These are phyloP conservation scores for Melangyna quadrimaculata DNA, from an alignment of 2,888 invertebrate species.

Conservation along the genomic window DNA sequence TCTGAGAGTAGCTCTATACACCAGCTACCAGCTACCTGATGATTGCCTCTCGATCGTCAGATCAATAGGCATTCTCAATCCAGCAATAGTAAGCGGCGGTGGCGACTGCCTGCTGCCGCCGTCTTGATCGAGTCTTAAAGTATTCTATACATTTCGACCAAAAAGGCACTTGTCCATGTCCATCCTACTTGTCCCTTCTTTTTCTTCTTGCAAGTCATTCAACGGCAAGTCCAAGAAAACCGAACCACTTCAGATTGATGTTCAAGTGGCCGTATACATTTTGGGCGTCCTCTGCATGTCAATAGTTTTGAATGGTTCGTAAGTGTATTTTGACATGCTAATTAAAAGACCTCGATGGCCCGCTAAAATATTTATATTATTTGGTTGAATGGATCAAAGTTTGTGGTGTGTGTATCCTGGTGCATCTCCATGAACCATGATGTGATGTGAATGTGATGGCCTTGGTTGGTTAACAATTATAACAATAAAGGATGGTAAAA, in stretches of 20 bases:
- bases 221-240: conserved; percentile 39
- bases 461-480: background rate
- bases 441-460: background rate
- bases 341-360: conserved; percentile 78
- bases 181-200: conserved; percentile 21
- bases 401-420: background rate
- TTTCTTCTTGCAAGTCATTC: conserved; percentile 59
- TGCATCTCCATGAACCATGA: background rate
- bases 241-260: conserved; percentile 60
- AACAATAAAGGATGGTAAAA: background rate
- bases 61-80: conserved; percentile 62
- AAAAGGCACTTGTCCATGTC: conserved; percentile 53
- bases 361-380: conserved; percentile 72
- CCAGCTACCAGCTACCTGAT: conserved; percentile 47
- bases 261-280: conserved; percentile 56
- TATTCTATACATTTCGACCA: conserved; percentile 24
- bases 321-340: conserved; percentile 78
- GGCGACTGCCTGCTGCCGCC: conserved; percentile 46
- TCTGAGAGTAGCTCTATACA: background rate
- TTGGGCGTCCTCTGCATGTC: conserved; percentile 64
- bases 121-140: background rate
- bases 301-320: conserved; percentile 58
- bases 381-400: conserved; percentile 33
- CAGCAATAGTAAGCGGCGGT: conserved; percentile 4
- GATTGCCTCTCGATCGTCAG: conserved; percentile 54